Base-by-base conservation (phyloP, 2,113 vertebrate genomes). In the Corythoichthys intestinalis region DNA sequence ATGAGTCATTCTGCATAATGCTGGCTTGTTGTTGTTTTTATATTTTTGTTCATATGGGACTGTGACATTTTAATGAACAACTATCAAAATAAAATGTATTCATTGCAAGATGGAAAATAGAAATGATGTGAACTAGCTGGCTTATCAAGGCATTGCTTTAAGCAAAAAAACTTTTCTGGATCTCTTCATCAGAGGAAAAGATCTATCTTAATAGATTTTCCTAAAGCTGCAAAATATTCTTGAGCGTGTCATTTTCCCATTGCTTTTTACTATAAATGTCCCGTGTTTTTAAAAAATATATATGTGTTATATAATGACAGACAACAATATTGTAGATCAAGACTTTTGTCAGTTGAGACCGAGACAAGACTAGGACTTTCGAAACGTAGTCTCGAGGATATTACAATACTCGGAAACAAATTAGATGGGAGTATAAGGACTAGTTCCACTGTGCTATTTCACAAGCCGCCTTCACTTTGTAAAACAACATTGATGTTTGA, bases 391-490 rank as follows among this genome's bases (percentile, higher is more conserved):
- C 20, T 28, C 20, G 20, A 28, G 20, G 20, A 28, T 28, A 28
- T 28, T 28, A 28, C 20, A 28, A 72, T 44, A 63, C 57, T 52
- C 9, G 50, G 37, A 76, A 65, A 67, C 61, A 69, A 77, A 75
- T 77, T 41, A 78, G 68, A 59, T 81, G 71, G 72, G 67, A 84
- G 71, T 76, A 77, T 78, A 39, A 69, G 61, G 68, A 81, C 83
- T 81, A 75, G 79, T 82, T 86, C 71, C 76, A 70, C 75, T 50
- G 38, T 80, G 80, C 83, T 79, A 77, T 73, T 58, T 73, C 69
- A 52, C 66, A 73, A 59, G 69, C 53, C 67, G 61, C 74, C 39
- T 70, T 73, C 57, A 66, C 60, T 80, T 77, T 74, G 64, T 65
- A 48, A 47, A 79, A 73, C 64, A 53, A 2, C 72, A 69, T 63